Evolutionary conservation across 1,140 invertebrate species (phyloP).

Genomic region (Apis mellifera): Amel_HAv3.1 CM009931.2:15376001-15376500

Average conservation of each 20-base stretch:
- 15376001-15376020: slow-evolving; percentile 20
- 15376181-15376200: not conserved
- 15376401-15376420: not conserved
- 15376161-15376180: not conserved
- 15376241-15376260: not conserved
- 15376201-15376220: slow-evolving; percentile 1
- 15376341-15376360: not conserved
- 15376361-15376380: not conserved
- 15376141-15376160: not conserved
- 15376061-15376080: not conserved
- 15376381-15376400: not conserved
- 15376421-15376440: no score
- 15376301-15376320: no score
- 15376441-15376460: not conserved
- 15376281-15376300: not conserved
- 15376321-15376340: not conserved
- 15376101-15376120: no score
- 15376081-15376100: slow-evolving; percentile 2
- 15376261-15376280: not conserved
- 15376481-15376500: no score
- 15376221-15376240: not conserved
- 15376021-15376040: slow-evolving; percentile 23
- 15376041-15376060: slow-evolving; percentile 5
- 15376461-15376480: no score
- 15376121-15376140: not conserved